Conservation (phyloP, 2,797 vertebrate species). For the Pteronotus mesoamericanus region DNA sequence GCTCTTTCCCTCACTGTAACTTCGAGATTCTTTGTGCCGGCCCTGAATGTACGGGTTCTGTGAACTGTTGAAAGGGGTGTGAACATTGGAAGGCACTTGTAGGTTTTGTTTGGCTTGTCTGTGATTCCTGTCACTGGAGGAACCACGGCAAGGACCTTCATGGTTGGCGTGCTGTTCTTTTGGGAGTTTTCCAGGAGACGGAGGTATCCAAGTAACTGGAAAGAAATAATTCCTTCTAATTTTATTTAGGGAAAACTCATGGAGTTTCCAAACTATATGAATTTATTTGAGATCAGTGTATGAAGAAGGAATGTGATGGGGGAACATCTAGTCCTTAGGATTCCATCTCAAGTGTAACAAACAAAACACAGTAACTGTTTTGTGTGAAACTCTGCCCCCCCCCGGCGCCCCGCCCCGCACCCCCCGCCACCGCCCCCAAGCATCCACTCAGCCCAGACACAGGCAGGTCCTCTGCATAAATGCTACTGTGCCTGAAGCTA, state of each 20-base stretch:
- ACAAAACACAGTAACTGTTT: not conserved
- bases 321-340: not conserved
- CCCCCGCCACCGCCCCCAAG: not conserved
- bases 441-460: not conserved
- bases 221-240: conserved; percentile 13
- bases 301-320: not conserved
- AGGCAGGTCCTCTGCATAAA: not conserved
- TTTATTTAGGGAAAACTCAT: not conserved
- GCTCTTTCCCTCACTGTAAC: not conserved
- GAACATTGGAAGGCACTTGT: not conserved
- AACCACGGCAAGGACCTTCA: not conserved
- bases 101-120: not conserved
- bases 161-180: conserved; percentile 19
- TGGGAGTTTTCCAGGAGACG: not conserved
- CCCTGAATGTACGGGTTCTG: not conserved
- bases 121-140: not conserved
- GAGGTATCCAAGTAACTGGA: not conserved
- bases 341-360: not conserved
- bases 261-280: not conserved
- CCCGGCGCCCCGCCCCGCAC: no score
- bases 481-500: not conserved
- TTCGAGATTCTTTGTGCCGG: not conserved
- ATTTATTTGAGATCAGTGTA: not conserved
- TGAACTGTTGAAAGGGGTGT: not conserved
- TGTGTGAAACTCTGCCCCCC: not conserved